These are phyloP conservation scores for Pardosa pseudoannulata DNA, from an alignment of 2,888 invertebrate species.

Conservation along the genomic window DNA sequence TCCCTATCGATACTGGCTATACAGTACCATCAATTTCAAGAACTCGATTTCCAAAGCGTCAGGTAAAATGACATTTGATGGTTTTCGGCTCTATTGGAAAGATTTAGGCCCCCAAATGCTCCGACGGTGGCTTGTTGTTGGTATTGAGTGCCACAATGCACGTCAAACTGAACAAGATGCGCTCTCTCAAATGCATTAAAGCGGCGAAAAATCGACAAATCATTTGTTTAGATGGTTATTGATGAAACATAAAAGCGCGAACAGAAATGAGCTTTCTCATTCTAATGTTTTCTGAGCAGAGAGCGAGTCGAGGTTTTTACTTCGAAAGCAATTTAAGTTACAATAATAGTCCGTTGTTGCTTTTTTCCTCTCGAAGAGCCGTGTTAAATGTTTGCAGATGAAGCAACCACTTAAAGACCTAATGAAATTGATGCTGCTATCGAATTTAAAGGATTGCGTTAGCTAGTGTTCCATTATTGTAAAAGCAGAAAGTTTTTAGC, in stretches of 20 bases:
- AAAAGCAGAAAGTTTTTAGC: background rate
- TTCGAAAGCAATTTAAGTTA: background rate
- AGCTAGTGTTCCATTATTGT: background rate
- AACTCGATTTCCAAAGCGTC: constrained; percentile 66
- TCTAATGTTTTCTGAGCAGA: constrained; percentile 20
- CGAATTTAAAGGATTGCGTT: background rate
- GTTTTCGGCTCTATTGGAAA: constrained; percentile 40
- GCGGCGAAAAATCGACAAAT: constrained; percentile 27
- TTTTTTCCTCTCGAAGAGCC: background rate
- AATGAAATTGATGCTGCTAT: background rate
- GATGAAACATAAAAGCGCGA: constrained; percentile 30
- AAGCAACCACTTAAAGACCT: background rate
- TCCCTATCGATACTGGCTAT: constrained; percentile 50
- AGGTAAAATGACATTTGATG: constrained; percentile 69
- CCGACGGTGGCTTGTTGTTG: constrained; percentile 40
- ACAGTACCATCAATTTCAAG: constrained; percentile 55
- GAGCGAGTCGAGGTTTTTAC: background rate
- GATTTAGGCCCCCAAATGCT: constrained; percentile 30
- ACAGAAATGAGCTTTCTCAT: constrained; percentile 29
- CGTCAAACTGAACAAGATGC: constrained; percentile 49
- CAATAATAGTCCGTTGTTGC: background rate
- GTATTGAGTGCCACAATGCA: constrained; percentile 17
- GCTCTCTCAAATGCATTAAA: constrained; percentile 41
- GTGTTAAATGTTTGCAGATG: background rate
- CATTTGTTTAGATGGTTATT: constrained; percentile 51